phyloP scores from a whole-genome alignment of 2,888 invertebrate genomes.

The Caenorhabditis sinica region DNA sequence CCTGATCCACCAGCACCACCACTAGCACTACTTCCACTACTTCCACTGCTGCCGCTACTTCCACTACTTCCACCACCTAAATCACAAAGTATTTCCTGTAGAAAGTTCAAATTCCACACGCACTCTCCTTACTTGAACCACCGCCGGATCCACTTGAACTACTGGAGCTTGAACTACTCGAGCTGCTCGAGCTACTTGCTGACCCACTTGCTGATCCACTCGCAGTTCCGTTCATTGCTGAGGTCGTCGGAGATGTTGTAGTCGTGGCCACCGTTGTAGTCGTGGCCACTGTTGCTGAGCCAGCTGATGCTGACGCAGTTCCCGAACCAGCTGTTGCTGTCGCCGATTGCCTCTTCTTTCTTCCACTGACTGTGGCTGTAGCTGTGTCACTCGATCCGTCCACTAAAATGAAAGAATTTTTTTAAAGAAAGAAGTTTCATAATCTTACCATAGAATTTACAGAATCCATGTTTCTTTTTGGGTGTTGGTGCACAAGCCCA shows the following conservation, averaged over 20 bases:
- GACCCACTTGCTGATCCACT: neutral
- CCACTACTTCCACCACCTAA: conserved; percentile 2
- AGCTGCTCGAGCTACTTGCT: conserved; percentile 1
- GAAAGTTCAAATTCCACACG: no score
- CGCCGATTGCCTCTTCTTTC: conserved; percentile 16
- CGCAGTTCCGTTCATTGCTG: neutral
- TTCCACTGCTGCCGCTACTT: neutral
- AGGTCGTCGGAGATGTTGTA: no score
- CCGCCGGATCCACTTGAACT: neutral
- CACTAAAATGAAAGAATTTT: conserved; percentile 7
- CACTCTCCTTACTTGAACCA: no score
- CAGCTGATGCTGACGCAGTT: neutral
- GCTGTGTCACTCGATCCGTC: conserved; percentile 39
- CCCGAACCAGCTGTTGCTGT: neutral
- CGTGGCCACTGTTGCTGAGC: conserved; percentile 2
- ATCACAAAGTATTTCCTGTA: no score
- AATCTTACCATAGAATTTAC: conserved; percentile 46
- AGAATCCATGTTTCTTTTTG: conserved; percentile 24
- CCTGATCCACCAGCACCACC: neutral
- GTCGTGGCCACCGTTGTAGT: neutral
- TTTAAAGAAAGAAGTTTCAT: neutral
- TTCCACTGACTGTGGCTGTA: neutral
- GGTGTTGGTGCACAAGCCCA: conserved; percentile 30
- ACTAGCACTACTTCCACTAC: neutral
- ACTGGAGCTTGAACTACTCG: neutral